Base-by-base conservation (phyloP, 2,888 invertebrate genomes). In the Oscheius myriophilus region DNA sequence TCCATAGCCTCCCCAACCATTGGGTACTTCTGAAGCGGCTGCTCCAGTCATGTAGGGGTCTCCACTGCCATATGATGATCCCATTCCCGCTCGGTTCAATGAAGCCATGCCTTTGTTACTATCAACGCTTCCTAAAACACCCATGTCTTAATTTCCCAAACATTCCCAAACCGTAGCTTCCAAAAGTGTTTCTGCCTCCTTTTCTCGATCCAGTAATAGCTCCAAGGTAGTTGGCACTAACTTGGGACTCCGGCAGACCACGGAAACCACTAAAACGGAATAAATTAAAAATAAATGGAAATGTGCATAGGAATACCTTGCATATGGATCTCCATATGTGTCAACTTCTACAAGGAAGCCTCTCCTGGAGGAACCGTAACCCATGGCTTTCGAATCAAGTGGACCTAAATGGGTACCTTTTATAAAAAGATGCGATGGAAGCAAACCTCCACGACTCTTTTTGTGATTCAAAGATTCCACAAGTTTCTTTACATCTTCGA, bases 191-290 rank as follows among this genome's bases (percentile, higher is more conserved):
- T 51, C 69, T 55, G 33, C 45, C 39, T 1, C 39, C 53, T 51
- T 59, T 63, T 21, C 53, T 58, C n/a, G 63, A 51, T 43, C 58
- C 58, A 9, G 69, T 69, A 7, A 69, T 69, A 1, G 69, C 69
- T 33, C 69, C 69, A 12, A 63, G 25, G 52, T 69, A 69, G 23
- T 39, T 33, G 16, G n/a, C 21, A n/a, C 42, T 42, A 2, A 63
- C 45, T 65, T 69, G 63, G 14, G 69, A 63, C 6, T 69, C 69
- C 12, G 69, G 69, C 2, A 69, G 55, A 2, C 69, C 69, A 26
- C 55, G 46, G 42, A 58, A 69, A 3, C 69, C 69, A 41, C 69
- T 69, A 18, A 65, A 69, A 41, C 14, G 16, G n/a, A n/a, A n/a
- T n/a, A n/a, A n/a, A n/a, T n/a, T n/a, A n/a, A n/a, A n/a, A n/a